Evolutionary conservation across 2,888 invertebrate genomes (phyloP).

Genomic region (Rhyacophila evoluta): DNA sequence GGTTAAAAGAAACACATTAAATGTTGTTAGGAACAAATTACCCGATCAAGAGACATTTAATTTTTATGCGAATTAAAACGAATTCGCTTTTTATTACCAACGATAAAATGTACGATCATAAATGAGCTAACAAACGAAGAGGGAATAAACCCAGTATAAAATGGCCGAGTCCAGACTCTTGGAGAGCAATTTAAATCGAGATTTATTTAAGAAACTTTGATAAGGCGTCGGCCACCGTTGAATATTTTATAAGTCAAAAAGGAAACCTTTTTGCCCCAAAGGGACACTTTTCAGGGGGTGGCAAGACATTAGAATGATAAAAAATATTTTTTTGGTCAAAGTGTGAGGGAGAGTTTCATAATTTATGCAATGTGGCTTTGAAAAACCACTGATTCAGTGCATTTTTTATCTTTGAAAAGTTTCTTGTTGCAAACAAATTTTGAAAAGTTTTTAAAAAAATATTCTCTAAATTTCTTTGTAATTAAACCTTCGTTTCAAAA

Average conservation of each 20-base stretch:
- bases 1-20: background rate
- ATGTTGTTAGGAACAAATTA: background rate
- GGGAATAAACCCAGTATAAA: conserved; percentile 35
- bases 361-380: conserved; percentile 22
- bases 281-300: background rate
- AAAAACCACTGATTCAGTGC: conserved; percentile 21
- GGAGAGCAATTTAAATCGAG: conserved; percentile 39
- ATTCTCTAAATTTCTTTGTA: too few species aligned
- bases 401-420: conserved; percentile 30
- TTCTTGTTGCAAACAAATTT: conserved; percentile 17
- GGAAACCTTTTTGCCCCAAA: conserved; percentile 26
- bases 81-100: conserved; percentile 47
- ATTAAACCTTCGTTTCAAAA: too few species aligned
- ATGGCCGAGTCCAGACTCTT: conserved; percentile 31
- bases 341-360: background rate
- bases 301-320: conserved; percentile 22
- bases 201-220: conserved; percentile 50
- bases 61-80: conserved; percentile 52
- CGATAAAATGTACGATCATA: conserved; percentile 47
- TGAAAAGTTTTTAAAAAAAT: too few species aligned
- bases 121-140: conserved; percentile 50
- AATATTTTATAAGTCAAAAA: conserved; percentile 48
- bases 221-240: conserved; percentile 37
- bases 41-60: conserved; percentile 32
- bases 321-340: background rate